Evolutionary conservation across 1,140 invertebrate species (phyloP), one percentile per base, ranked within the genome.

Genomic region (Bathynomus jamesi): DNA sequence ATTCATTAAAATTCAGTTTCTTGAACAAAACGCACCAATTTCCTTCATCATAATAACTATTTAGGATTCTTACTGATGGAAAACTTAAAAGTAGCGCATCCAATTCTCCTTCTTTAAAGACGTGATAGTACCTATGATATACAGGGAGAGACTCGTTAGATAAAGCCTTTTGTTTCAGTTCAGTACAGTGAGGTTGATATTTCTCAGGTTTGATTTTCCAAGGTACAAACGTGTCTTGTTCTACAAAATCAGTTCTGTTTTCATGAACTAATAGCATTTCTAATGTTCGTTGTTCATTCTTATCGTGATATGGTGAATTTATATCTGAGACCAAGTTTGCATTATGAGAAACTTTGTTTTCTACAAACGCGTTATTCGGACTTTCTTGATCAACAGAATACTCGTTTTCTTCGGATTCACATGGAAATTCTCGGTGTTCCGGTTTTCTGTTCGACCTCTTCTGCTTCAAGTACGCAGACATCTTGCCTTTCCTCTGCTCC

Each of bases 111-210:
- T 95, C 87, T 78, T 89, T 87, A 81, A 98, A 99, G 1, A 98
- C 93, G 82, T 99, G 96, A 82, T 98, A 99, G 83, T 89, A 99
- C 75, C 96, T 86, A 63, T 95, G 83, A 82, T 91, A 89, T 3
- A 88, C 87, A 28, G 80, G 83, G 0, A n/a, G 28, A 63, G 7
- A 27, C 28, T 63, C 61, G n/a, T 3, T 7, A 8, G 10, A 21
- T 11, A 21, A 27, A 60, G 24, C 25, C 30, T 80, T 78, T 84
- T 84, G 32, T 79, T 83, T 70, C 71, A n/a, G n/a, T n/a, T n/a
- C n/a, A n/a, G n/a, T n/a, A 53, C 40, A 53, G 40, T 53, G 13
- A 17, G 40, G n/a, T 70, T 76, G 76, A 79, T 73, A 70, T 76
- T 73, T 71, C 68, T 60, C 77, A 69, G 31, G 24, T n/a, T 72